phyloP scores from a whole-genome alignment of 2,888 invertebrate genomes.

The Eristalis pertinax region DNA sequence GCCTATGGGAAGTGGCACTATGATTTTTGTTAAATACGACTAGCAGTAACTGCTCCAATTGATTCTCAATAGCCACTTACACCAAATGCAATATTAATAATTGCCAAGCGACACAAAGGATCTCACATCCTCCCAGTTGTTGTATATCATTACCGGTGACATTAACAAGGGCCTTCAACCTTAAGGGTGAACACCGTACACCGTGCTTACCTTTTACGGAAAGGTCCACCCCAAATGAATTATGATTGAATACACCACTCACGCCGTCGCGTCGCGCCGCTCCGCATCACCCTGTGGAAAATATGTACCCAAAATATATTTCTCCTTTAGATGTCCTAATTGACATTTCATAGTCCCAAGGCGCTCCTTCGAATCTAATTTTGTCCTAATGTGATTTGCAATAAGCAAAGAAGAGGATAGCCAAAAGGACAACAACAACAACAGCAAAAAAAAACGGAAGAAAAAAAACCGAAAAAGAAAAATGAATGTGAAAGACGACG shows the following conservation, averaged over 20 bases:
- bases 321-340: slow-evolving; percentile 62
- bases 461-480: not conserved
- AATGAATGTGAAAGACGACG: too few species aligned
- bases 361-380: slow-evolving; percentile 59
- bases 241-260: slow-evolving; percentile 51
- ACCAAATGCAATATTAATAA: not conserved
- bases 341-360: slow-evolving; percentile 68
- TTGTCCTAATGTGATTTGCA: slow-evolving; percentile 65
- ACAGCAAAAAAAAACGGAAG: not conserved
- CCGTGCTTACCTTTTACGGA: not conserved
- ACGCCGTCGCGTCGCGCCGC: not conserved
- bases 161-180: not conserved
- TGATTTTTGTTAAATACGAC: not conserved
- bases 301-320: slow-evolving; percentile 19
- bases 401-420: slow-evolving; percentile 42
- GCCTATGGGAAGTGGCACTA: too few species aligned
- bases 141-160: not conserved
- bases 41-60: not conserved
- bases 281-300: not conserved
- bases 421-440: not conserved
- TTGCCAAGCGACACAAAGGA: not conserved
- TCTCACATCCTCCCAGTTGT: not conserved
- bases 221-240: slow-evolving; percentile 30
- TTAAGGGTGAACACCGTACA: not conserved
- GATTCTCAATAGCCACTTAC: not conserved